Evolutionary conservation across 2,113 vertebrate genomes (phyloP).

Genomic region (Mastomys coucha): DNA sequence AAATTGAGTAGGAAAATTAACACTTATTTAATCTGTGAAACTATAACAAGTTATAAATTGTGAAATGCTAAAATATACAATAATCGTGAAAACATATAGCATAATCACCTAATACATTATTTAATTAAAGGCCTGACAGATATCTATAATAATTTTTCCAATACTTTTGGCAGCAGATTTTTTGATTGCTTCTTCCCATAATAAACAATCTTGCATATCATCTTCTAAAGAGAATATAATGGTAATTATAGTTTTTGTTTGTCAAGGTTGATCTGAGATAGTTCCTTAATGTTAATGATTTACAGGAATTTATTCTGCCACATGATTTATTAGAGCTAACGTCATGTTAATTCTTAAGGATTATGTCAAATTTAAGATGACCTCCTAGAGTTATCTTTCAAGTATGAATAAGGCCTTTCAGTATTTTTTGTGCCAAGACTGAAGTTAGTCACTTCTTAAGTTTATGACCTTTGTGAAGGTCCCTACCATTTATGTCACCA

Average conservation of each 20-base stretch:
- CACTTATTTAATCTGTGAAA: slow-evolving; percentile 55
- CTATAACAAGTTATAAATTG: neutral
- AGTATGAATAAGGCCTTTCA: neutral
- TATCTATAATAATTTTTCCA: neutral
- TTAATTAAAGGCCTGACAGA: slow-evolving; percentile 33
- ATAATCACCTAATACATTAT: slow-evolving; percentile 22
- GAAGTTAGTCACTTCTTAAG: slow-evolving; percentile 7
- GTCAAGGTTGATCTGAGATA: slow-evolving; percentile 16
- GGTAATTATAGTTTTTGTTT: slow-evolving; percentile 46
- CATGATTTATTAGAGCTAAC: slow-evolving; percentile 33
- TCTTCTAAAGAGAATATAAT: slow-evolving; percentile 34
- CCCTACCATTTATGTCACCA: neutral
- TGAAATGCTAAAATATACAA: slow-evolving; percentile 35
- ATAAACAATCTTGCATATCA: slow-evolving; percentile 35
- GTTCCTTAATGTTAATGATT: slow-evolving; percentile 24
- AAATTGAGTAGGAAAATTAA: neutral
- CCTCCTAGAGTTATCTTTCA: neutral
- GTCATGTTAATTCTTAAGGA: neutral
- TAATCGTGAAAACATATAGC: slow-evolving; percentile 11
- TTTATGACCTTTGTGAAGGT: neutral
- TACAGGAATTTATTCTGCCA: slow-evolving; percentile 18
- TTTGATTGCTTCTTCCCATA: slow-evolving; percentile 55
- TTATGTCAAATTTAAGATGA: slow-evolving; percentile 48
- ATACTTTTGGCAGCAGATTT: neutral
- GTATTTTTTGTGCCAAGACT: neutral